A percentile compares a stretch with the other conserved stretches of the same genome.
These are phyloP conservation scores for Mythimna albipuncta DNA, from an alignment of 2,888 invertebrate genomes.

Conservation along the genomic window DNA sequence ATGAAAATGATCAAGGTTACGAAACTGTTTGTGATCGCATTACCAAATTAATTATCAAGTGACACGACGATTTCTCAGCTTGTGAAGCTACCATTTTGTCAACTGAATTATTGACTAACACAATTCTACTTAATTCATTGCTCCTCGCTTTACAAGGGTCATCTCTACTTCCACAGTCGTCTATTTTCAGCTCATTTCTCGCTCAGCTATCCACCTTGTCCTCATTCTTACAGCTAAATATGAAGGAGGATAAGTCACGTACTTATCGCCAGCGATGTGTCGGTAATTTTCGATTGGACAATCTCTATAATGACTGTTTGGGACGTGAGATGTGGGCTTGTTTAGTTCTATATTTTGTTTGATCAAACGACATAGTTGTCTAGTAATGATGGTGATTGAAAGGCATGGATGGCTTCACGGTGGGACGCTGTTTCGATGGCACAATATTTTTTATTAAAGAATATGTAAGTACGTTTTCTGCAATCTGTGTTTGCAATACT, in stretches of 20 bases:
- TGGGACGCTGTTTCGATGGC: not conserved
- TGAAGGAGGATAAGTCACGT: slow-evolving; percentile 72
- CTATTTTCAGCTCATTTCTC: slow-evolving; percentile 21
- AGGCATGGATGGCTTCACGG: slow-evolving; percentile 10
- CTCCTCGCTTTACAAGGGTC: not conserved
- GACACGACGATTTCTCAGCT: no score
- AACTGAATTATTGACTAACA: no score
- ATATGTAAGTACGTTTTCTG: no score
- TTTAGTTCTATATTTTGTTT: slow-evolving; percentile 62
- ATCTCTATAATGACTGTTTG: slow-evolving; percentile 66
- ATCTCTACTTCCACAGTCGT: no score
- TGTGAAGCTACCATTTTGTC: no score
- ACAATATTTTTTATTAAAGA: not conserved
- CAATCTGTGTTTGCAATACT: no score
- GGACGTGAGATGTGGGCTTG: slow-evolving; percentile 65
- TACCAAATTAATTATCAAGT: no score
- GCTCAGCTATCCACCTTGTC: slow-evolving; percentile 25
- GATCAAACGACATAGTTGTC: slow-evolving; percentile 41
- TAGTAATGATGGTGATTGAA: slow-evolving; percentile 52
- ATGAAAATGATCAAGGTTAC: no score
- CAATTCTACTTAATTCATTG: not conserved
- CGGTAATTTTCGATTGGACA: slow-evolving; percentile 72
- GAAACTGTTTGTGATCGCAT: no score
- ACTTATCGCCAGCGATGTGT: slow-evolving; percentile 71
- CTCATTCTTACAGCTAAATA: slow-evolving; percentile 48